These are phyloP conservation scores for Hybos culiciformis DNA, from an alignment of 2,888 invertebrate species.

Conservation along the genomic window DNA sequence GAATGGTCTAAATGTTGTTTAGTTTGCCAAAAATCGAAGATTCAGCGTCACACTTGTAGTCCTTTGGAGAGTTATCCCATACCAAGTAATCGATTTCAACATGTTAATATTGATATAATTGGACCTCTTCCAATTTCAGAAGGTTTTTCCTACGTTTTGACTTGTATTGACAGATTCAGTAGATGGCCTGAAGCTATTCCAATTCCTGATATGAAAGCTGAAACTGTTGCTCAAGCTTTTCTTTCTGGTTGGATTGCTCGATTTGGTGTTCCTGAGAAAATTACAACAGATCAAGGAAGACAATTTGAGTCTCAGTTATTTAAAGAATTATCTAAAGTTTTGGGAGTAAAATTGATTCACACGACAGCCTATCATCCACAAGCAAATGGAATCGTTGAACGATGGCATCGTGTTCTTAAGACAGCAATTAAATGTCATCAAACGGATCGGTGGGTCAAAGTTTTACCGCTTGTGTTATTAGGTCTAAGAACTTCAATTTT, in stretches of 20 bases:
- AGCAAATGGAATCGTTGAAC: constrained; percentile 9
- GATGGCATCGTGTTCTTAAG: constrained; percentile 10
- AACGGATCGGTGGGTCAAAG: too few species aligned
- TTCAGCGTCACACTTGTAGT: constrained; percentile 25
- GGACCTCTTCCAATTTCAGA: constrained; percentile 21
- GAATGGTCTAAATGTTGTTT: constrained; percentile 26
- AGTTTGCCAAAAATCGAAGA: constrained; percentile 15
- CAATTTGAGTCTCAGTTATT: constrained; percentile 11
- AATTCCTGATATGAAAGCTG: constrained; percentile 9
- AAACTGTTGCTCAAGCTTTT: constrained; percentile 9
- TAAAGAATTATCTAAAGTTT: constrained; percentile 3
- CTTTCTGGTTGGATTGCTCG: constrained; percentile 11
- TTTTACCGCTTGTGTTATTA: too few species aligned
- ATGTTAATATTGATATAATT: constrained; percentile 24
- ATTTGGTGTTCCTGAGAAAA: constrained; percentile 9
- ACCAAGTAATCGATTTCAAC: constrained; percentile 8
- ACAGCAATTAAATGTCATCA: neutral
- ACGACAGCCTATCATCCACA: constrained; percentile 11
- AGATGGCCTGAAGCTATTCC: constrained; percentile 12
- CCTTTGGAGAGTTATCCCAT: constrained; percentile 23
- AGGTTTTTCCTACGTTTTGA: constrained; percentile 9
- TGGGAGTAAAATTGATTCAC: constrained; percentile 5
- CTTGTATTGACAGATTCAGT: constrained; percentile 9
- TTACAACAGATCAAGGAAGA: constrained; percentile 9
- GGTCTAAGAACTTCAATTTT: too few species aligned